Conservation (phyloP, 2,113 vertebrate genomes). For the Phaetusa simplex region DNA sequence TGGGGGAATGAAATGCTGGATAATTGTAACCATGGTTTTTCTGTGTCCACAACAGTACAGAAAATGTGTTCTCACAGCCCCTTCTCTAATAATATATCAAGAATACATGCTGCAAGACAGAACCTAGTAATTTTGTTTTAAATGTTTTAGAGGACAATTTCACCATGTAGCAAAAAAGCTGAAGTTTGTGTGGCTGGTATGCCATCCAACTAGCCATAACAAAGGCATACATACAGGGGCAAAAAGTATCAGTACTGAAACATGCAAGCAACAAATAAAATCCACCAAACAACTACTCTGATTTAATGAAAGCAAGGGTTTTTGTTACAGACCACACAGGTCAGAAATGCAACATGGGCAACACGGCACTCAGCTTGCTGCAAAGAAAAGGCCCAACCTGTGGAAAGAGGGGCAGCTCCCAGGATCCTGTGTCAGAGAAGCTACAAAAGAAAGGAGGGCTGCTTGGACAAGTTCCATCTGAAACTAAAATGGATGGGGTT, state of each 20-base stretch:
- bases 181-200: background rate
- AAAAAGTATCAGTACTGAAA: background rate
- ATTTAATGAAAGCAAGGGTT: background rate
- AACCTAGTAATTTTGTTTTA: background rate
- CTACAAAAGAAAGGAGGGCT: conserved; percentile 1
- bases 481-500: background rate
- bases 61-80: background rate
- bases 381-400: background rate
- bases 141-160: background rate
- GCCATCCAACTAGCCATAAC: background rate
- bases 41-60: background rate
- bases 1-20: background rate
- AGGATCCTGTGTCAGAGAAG: background rate
- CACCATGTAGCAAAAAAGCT: background rate
- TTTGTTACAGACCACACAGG: background rate
- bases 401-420: background rate
- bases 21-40: background rate
- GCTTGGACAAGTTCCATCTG: background rate
- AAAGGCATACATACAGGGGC: background rate
- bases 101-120: background rate
- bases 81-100: background rate
- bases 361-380: background rate
- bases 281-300: background rate
- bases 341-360: background rate
- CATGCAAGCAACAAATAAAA: background rate